Evolutionary conservation across 2,797 vertebrate species (phyloP).

Genomic region (Sebastes glaucus): DNA sequence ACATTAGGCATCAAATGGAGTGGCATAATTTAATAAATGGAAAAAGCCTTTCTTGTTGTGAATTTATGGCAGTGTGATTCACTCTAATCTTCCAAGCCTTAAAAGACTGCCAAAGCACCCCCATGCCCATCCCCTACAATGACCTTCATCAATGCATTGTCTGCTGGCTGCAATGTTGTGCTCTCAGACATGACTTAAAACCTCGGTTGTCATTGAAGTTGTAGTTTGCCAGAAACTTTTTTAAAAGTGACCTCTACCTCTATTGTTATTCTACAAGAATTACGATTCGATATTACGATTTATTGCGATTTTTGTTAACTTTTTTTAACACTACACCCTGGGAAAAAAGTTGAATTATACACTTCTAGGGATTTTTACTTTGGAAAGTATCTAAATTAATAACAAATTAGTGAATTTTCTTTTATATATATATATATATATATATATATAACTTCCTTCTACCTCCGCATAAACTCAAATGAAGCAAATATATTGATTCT

Average conservation of each 20-base stretch:
- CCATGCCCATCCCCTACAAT: not conserved
- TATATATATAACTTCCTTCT: too few relatives aligned
- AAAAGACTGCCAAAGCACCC: not conserved
- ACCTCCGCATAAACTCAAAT: too few relatives aligned
- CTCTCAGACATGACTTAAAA: not conserved
- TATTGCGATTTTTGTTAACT: too few relatives aligned
- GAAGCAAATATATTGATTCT: too few relatives aligned
- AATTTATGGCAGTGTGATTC: conserved; percentile 11
- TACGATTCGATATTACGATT: too few relatives aligned
- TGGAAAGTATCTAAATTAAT: too few relatives aligned
- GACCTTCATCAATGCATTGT: not conserved
- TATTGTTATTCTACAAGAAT: too few relatives aligned
- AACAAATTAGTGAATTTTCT: too few relatives aligned
- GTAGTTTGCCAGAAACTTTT: not conserved
- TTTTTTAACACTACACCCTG: too few relatives aligned
- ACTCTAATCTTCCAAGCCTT: conserved; percentile 10
- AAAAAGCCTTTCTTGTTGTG: not conserved
- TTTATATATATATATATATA: too few relatives aligned
- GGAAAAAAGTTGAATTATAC: too few relatives aligned
- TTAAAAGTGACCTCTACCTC: not conserved
- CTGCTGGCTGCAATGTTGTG: not conserved
- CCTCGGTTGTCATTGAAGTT: not conserved
- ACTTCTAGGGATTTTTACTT: too few relatives aligned
- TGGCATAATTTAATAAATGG: conserved; percentile 24
- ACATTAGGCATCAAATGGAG: conserved; percentile 31